These are phyloP conservation scores for Magallana nippona DNA, from an alignment of 2,888 invertebrate genomes.

Conservation along the genomic window DNA sequence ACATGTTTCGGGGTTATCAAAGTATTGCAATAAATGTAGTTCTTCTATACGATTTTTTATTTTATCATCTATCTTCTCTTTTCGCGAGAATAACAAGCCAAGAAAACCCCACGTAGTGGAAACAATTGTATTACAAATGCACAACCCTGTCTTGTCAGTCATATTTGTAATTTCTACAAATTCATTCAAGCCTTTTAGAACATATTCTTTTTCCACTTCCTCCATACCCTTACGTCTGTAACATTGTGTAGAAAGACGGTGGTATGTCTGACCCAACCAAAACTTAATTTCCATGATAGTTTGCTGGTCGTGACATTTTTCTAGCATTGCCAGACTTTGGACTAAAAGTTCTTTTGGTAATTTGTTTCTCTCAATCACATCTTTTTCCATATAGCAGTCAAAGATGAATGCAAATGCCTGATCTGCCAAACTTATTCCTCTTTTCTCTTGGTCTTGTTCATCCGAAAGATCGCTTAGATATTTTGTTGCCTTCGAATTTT, in stretches of 20 bases:
- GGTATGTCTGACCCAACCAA: constrained; percentile 37
- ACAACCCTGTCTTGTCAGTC: background rate
- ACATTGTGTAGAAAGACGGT: constrained; percentile 5
- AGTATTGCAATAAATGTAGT: background rate
- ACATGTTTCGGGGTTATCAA: background rate
- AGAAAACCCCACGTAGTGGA: constrained; percentile 38
- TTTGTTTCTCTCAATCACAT: background rate
- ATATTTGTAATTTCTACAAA: constrained; percentile 6
- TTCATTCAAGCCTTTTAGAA: background rate
- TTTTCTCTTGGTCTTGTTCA: background rate
- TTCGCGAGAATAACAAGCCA: constrained; percentile 39
- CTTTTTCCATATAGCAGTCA: constrained; percentile 43
- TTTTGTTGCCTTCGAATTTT: background rate
- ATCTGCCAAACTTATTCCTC: constrained; percentile 25
- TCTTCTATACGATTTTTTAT: background rate
- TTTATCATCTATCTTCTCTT: background rate
- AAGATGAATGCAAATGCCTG: constrained; percentile 44
- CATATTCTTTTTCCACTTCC: background rate
- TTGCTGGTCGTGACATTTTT: background rate
- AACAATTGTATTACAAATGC: background rate
- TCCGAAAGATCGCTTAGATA: background rate
- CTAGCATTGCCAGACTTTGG: constrained; percentile 10
- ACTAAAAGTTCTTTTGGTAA: constrained; percentile 13
- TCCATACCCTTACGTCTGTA: background rate
- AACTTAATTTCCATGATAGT: constrained; percentile 31